Percentiles rank a stretch among this genome's conserved stretches.
Evolutionary conservation across 2,113 vertebrate species (phyloP).

Genomic region (Lampris megalopsis): DNA sequence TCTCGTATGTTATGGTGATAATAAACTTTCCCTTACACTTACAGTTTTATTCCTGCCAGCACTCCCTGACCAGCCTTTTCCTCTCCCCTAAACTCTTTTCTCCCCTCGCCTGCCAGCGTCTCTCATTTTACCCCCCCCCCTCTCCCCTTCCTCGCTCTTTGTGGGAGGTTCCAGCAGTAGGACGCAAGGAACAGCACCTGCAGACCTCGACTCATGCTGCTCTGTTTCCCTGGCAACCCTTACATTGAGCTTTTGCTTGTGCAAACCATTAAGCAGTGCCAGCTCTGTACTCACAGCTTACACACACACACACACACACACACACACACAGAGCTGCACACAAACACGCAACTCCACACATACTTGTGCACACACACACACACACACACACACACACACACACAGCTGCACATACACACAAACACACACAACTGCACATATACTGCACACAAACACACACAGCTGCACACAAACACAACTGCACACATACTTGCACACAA

Average conservation of each 20-base stretch:
- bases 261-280: constrained; percentile 76
- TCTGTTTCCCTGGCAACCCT: constrained; percentile 83
- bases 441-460: constrained; percentile 40
- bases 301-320: constrained; percentile 23
- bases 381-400: background rate
- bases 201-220: constrained; percentile 75
- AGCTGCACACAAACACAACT: constrained; percentile 15
- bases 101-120: background rate
- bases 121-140: constrained; percentile 2
- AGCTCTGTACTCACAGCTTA: constrained; percentile 50
- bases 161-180: constrained; percentile 74
- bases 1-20: background rate
- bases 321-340: constrained; percentile 9
- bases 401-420: no score
- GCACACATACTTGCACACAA: background rate
- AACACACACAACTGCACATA: background rate
- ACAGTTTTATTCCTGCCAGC: background rate
- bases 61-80: background rate
- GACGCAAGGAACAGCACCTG: constrained; percentile 80
- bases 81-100: constrained; percentile 18
- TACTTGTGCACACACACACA: background rate
- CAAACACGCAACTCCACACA: constrained; percentile 7
- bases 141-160: constrained; percentile 19
- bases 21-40: background rate
- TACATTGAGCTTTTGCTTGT: constrained; percentile 74